Percentiles rank a stretch among this genome's conserved stretches.
Conservation (phyloP, 2,888 invertebrate genomes). For the Spicauda simplicius region DNA sequence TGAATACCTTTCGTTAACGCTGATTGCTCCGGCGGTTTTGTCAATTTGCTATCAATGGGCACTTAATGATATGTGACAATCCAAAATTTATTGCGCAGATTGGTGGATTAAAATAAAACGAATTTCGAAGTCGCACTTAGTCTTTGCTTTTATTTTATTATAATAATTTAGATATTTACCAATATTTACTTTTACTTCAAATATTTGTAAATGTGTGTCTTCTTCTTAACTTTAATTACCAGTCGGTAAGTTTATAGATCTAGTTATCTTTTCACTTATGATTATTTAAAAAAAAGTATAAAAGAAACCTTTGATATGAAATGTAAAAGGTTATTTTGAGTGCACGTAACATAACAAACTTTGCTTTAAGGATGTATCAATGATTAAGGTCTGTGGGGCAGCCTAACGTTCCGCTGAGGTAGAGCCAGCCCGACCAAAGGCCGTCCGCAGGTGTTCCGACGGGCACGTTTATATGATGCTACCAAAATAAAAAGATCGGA, state of each 20-base stretch:
- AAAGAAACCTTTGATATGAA: neutral
- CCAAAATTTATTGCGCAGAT: slow-evolving; percentile 19
- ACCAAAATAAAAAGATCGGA: slow-evolving; percentile 10
- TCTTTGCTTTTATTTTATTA: neutral
- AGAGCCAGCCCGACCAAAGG: slow-evolving; percentile 44
- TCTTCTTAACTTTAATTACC: too few species aligned
- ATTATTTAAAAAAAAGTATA: neutral
- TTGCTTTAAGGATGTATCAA: slow-evolving; percentile 26
- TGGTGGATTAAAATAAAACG: neutral
- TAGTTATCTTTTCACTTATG: too few species aligned
- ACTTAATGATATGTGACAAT: slow-evolving; percentile 28
- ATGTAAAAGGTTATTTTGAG: neutral
- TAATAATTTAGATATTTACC: neutral
- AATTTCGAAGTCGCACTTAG: too few species aligned
- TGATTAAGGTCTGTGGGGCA: slow-evolving; percentile 47
- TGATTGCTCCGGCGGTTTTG: slow-evolving; percentile 37
- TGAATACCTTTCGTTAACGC: slow-evolving; percentile 61
- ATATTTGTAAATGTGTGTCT: neutral
- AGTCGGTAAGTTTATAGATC: too few species aligned
- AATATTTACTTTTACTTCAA: neutral
- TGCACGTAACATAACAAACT: slow-evolving; percentile 30
- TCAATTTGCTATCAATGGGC: slow-evolving; percentile 48
- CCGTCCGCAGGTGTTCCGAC: slow-evolving; percentile 49
- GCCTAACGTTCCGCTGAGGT: slow-evolving; percentile 49
- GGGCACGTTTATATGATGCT: slow-evolving; percentile 47